A percentile compares a stretch with the other conserved stretches of the same genome.
Evolutionary conservation across 2,113 vertebrate species (phyloP).

Genomic region (Eretmochelys imbricata): DNA sequence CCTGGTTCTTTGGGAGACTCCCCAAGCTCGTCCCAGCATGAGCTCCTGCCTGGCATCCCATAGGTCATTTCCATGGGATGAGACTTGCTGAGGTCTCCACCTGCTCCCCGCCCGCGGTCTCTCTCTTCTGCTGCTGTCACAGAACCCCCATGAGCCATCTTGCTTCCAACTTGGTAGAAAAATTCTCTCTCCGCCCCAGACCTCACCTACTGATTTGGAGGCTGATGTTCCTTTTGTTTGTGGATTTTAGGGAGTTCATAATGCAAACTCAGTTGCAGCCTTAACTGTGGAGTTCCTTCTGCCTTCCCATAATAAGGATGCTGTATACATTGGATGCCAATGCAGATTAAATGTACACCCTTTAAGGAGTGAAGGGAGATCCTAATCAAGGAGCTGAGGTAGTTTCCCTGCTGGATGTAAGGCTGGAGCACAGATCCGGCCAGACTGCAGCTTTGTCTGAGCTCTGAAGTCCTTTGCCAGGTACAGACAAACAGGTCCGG

Average conservation of each 20-base stretch:
- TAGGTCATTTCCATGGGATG: neutral
- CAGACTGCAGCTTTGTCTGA: neutral
- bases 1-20: neutral
- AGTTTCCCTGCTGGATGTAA: neutral
- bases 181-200: neutral
- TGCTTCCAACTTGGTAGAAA: neutral
- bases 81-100: neutral
- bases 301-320: neutral
- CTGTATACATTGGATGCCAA: neutral
- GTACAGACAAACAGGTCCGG: rapidly evolving
- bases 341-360: neutral
- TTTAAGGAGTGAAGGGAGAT: neutral
- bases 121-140: rapidly evolving
- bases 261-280: neutral
- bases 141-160: neutral
- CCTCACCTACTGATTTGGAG: neutral
- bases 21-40: neutral
- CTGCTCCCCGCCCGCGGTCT: too few species aligned
- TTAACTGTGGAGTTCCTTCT: neutral
- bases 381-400: neutral
- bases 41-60: neutral
- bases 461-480: neutral
- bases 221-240: neutral
- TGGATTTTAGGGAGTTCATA: neutral
- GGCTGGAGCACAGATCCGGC: neutral